phyloP scores from a whole-genome alignment of 2,888 invertebrate species.

The Melipona bicolor region DNA sequence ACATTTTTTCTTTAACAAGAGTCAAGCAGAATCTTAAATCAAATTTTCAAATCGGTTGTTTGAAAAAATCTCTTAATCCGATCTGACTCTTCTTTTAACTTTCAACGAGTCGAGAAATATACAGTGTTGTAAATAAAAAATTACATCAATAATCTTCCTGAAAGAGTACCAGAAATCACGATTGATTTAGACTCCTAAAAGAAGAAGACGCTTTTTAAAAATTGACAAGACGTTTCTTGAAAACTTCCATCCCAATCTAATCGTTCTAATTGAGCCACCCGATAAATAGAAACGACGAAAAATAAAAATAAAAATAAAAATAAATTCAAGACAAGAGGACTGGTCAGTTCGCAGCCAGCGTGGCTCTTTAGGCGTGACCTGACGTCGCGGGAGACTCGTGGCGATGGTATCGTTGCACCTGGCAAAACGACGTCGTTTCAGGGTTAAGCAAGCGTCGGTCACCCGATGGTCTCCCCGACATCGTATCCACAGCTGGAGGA shows the following conservation, averaged over 20 bases:
- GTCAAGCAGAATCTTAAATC: too few relatives aligned
- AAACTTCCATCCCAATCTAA: not conserved
- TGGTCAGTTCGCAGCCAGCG: not conserved
- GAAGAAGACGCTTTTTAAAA: not conserved
- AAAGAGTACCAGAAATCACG: not conserved
- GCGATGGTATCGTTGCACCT: constrained; percentile 68
- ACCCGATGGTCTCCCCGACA: constrained; percentile 52
- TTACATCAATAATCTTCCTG: not conserved
- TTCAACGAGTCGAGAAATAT: too few relatives aligned
- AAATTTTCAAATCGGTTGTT: too few relatives aligned
- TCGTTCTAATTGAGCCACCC: not conserved
- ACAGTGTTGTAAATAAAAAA: too few relatives aligned
- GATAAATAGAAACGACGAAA: not conserved
- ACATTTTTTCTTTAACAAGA: too few relatives aligned
- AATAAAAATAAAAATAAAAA: not conserved
- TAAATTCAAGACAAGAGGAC: constrained; percentile 3
- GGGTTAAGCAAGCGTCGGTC: constrained; percentile 67
- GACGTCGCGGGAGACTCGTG: constrained; percentile 42
- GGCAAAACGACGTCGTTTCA: constrained; percentile 64
- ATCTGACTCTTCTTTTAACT: too few relatives aligned
- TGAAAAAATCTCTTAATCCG: too few relatives aligned
- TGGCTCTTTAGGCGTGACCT: constrained; percentile 22
- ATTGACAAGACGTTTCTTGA: not conserved
- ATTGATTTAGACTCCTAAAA: not conserved
- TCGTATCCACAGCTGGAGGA: constrained; percentile 64